A percentile compares a stretch with the other conserved stretches of the same genome.
Conservation (phyloP, 2,113 vertebrate species). For the Scytalopus superciliaris region DNA sequence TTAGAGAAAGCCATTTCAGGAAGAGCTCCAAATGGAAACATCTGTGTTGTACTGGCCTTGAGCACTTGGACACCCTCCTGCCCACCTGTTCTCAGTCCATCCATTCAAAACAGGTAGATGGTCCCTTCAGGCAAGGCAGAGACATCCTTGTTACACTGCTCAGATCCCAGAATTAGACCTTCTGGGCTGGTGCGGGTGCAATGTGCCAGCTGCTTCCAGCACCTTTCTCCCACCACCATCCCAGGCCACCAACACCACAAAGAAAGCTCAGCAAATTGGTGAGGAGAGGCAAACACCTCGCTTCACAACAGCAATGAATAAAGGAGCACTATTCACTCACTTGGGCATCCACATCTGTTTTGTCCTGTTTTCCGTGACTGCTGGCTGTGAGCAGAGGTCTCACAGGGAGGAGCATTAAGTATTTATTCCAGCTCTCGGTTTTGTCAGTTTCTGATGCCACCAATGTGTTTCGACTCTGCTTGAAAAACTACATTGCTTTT, state of each 20-base stretch:
- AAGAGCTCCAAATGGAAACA: neutral
- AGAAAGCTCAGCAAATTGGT: neutral
- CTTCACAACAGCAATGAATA: neutral
- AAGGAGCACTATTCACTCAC: neutral
- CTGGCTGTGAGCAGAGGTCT: slow-evolving; percentile 54
- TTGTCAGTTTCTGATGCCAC: slow-evolving; percentile 45
- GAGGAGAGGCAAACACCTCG: neutral
- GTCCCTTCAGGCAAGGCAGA: neutral
- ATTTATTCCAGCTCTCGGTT: slow-evolving; percentile 39
- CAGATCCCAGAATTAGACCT: neutral
- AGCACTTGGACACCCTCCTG: rapidly evolving
- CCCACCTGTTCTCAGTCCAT: neutral
- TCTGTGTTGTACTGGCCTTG: neutral
- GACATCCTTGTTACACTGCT: rapidly evolving
- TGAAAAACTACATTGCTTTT: neutral
- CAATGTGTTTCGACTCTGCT: neutral
- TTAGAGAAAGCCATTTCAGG: neutral
- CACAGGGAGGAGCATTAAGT: slow-evolving; percentile 41
- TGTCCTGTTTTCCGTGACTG: slow-evolving; percentile 62
- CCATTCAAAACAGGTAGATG: rapidly evolving
- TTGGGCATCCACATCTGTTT: slow-evolving; percentile 17
- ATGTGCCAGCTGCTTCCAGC: neutral
- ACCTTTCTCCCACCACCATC: neutral
- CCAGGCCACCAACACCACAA: neutral
- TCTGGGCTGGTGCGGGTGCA: neutral